Evolutionary conservation across 2,888 invertebrate genomes (phyloP), one percentile per base, ranked within the genome.

Genomic region (Conistra vaccinii): DNA sequence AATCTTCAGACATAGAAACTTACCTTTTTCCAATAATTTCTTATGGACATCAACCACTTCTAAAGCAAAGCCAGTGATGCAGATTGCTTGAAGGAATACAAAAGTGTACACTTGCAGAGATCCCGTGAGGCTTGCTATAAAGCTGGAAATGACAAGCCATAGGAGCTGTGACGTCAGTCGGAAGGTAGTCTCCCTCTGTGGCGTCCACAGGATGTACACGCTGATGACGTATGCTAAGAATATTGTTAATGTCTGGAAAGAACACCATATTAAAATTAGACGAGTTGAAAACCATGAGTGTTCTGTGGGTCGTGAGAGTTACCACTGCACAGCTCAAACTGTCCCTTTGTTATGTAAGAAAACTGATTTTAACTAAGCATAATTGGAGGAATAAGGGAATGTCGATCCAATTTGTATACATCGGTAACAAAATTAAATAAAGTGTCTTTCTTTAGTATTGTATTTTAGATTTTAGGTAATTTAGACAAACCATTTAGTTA

Each of bases 101-200:
- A 98, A 98, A 29, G 98, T 97, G 65, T 98, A 97, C n/a, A 98
- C 97, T 93, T 98, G 97, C 58, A 98, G 97, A 1, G 97, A 97
- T 1, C 98, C 98, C 3, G 98, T 97, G 55, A 98, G 96, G 86
- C 98, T 98, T 63, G 98, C 98, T 20, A 98, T 88, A 90, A 98
- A 98, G 84, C 98, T 97, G 32, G 98, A 97, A 51, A 98, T 93
- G 7, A 98, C 95, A 23, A 98, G 94, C 99, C 99, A 99, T 35
- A 98, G 93, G 1, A 97, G 93, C 84, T 97, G 97, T 0, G 99
- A 98, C 17, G 97, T 97, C 68, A 97, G 96, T 58, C 98, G 97
- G 90, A 98, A 98, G 72, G 97, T 94, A 10, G 94, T 94, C 29
- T 97, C 97, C 79, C 98, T 97, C 80, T 97, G 96, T 1, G 98